phyloP scores from a whole-genome alignment of 2,797 vertebrate genomes.

The Triplophysa yarkandensis region DNA sequence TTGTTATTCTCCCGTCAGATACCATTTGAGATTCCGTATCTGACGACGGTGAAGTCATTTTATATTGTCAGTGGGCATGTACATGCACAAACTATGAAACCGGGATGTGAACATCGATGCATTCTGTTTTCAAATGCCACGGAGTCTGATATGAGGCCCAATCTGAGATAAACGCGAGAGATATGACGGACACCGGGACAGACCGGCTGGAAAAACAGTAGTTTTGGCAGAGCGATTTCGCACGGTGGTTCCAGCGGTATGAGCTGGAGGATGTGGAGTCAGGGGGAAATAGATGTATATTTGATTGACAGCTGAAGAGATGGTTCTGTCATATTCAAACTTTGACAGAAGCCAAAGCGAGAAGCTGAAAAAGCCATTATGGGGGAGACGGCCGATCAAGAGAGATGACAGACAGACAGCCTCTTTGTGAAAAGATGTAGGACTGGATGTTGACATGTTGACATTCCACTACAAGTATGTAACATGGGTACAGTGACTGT shows the following conservation, averaged over 20 bases:
- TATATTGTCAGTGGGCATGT: background rate
- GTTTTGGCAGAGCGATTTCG: conserved; percentile 41
- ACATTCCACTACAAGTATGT: background rate
- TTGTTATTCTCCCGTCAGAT: background rate
- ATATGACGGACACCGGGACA: conserved; percentile 3
- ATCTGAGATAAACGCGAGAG: conserved; percentile 1
- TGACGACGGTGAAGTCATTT: background rate
- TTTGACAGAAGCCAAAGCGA: conserved; percentile 34
- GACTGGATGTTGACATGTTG: conserved; percentile 24
- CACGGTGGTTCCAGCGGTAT: conserved; percentile 5
- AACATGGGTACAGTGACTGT: background rate
- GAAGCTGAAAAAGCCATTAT: conserved; percentile 42
- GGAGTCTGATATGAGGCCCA: conserved; percentile 7
- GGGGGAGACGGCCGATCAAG: conserved; percentile 33
- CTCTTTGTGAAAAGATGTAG: conserved; percentile 29
- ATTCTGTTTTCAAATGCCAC: conserved; percentile 21
- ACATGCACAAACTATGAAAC: conserved; percentile 2
- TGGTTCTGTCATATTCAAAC: conserved; percentile 36
- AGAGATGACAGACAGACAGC: conserved; percentile 10
- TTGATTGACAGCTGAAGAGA: conserved; percentile 32
- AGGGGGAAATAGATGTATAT: conserved; percentile 18
- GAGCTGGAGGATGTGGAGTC: background rate
- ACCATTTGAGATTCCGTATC: background rate
- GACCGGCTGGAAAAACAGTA: conserved; percentile 23
- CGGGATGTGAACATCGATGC: background rate